Conservation (phyloP, 2,113 vertebrate genomes). For the Caracal caracal region DNA sequence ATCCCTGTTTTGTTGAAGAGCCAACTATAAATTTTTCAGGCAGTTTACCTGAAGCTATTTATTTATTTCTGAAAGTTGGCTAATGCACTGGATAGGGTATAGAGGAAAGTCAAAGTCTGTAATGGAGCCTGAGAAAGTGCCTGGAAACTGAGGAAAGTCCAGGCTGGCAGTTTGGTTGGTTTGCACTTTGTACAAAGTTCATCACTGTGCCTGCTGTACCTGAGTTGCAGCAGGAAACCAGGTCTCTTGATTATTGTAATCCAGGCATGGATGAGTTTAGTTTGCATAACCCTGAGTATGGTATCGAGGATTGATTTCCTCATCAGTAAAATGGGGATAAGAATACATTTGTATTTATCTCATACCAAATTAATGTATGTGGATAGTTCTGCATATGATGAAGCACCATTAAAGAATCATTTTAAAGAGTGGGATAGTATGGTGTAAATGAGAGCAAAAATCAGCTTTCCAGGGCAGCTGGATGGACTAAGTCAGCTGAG, state of each 20-base stretch:
- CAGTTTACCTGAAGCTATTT: neutral
- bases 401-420: neutral
- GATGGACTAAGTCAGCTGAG: no score
- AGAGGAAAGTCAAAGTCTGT: neutral
- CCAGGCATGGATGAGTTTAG: neutral
- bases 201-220: neutral
- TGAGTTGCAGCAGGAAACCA: neutral
- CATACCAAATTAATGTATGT: neutral
- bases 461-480: neutral
- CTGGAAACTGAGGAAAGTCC: neutral
- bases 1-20: neutral
- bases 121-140: neutral
- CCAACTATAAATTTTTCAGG: neutral
- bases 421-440: neutral
- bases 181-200: no score
- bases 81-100: neutral
- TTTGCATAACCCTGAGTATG: neutral
- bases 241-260: neutral
- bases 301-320: neutral
- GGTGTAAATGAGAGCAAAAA: neutral
- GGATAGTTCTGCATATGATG: neutral
- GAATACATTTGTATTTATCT: neutral
- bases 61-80: neutral
- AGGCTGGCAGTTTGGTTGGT: no score
- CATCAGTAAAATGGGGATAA: neutral